These are phyloP conservation scores for Ptilodon capucinus DNA, from an alignment of 2,888 invertebrate species.

Conservation along the genomic window DNA sequence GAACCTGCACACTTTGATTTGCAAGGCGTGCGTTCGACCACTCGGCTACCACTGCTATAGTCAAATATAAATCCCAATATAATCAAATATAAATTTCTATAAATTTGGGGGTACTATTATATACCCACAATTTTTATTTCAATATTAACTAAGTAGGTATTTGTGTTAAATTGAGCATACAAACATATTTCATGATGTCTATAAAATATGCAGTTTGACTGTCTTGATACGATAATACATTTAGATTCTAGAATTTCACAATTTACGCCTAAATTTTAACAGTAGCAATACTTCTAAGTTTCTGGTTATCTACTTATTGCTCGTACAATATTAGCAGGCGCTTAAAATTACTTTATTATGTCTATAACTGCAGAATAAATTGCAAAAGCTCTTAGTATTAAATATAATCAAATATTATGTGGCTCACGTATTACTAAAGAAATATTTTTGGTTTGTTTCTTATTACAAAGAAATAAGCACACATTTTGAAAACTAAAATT, in stretches of 20 bases:
- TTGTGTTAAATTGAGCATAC: conserved; percentile 45
- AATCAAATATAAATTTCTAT: too few species aligned
- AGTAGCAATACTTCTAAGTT: neutral
- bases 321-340: conserved; percentile 25
- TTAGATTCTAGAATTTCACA: neutral
- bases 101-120: too few species aligned
- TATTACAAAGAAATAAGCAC: conserved; percentile 12
- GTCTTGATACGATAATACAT: conserved; percentile 27
- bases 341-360: conserved; percentile 1
- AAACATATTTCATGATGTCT: conserved; percentile 30
- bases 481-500: conserved; percentile 27
- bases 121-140: too few species aligned
- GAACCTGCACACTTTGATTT: too few species aligned
- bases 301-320: conserved; percentile 12
- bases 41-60: too few species aligned
- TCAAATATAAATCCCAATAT: too few species aligned
- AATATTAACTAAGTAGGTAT: neutral
- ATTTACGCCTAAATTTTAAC: neutral
- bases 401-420: neutral
- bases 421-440: neutral
- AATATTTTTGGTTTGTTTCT: neutral
- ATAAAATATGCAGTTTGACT: conserved; percentile 41
- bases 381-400: neutral
- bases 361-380: neutral
- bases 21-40: too few species aligned